These are phyloP conservation scores for Pituophis catenifer DNA, from an alignment of 2,113 vertebrate genomes.

Conservation along the genomic window DNA sequence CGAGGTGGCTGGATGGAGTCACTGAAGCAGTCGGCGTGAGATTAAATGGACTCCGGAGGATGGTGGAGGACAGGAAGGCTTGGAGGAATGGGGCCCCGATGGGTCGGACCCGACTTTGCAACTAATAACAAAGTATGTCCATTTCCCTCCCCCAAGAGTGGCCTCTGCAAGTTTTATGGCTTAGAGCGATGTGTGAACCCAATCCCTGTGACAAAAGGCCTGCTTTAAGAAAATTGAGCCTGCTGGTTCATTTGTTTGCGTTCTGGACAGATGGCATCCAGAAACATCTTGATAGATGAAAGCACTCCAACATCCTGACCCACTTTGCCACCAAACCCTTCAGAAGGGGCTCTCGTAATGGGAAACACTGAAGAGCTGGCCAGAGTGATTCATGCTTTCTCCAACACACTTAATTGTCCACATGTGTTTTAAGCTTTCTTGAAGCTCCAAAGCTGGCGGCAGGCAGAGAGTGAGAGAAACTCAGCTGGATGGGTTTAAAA, in stretches of 20 bases:
- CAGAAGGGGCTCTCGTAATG: constrained; percentile 33
- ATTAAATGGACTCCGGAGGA: too few relatives aligned
- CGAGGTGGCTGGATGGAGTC: too few relatives aligned
- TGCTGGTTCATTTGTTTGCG: rapidly evolving
- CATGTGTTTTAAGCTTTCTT: constrained; percentile 47
- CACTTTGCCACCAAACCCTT: constrained; percentile 28
- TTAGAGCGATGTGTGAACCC: not conserved
- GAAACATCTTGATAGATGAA: constrained; percentile 40
- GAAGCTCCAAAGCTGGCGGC: constrained; percentile 22
- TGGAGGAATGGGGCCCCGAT: too few relatives aligned
- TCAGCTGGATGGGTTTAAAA: constrained; percentile 31
- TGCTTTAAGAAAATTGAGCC: not conserved
- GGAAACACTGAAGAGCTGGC: constrained; percentile 44
- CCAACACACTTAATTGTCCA: constrained; percentile 53
- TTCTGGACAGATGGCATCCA: constrained; percentile 31
- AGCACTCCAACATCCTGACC: constrained; percentile 15
- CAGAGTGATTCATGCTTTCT: constrained; percentile 24
- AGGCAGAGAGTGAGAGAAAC: constrained; percentile 12
- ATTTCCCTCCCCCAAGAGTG: not conserved
- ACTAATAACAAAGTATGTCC: too few relatives aligned
- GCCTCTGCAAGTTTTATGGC: not conserved
- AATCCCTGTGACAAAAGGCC: not conserved
- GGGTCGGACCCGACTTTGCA: too few relatives aligned
- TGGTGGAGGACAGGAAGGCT: too few relatives aligned
- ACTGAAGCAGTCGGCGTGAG: too few relatives aligned